A percentile compares a stretch with the other conserved stretches of the same genome.
phyloP scores from a whole-genome alignment of 2,888 invertebrate genomes.

The Amiota communis region DNA sequence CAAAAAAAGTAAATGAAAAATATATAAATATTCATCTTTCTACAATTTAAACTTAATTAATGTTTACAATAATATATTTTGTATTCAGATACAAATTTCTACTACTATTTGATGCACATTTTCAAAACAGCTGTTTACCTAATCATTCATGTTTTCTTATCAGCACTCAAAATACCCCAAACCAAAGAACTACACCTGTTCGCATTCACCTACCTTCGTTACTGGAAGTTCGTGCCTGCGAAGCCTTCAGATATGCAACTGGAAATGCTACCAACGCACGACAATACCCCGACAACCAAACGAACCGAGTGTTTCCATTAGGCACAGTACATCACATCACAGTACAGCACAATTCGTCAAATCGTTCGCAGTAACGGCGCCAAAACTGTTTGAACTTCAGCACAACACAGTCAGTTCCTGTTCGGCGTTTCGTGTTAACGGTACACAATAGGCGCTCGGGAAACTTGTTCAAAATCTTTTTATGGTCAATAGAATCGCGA shows the following conservation, averaged over 20 bases:
- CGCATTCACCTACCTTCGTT: conserved; percentile 36
- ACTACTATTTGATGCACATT: background rate
- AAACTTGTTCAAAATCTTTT: background rate
- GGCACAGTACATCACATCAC: too few species aligned
- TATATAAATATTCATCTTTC: background rate
- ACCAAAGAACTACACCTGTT: background rate
- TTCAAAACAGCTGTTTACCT: conserved; percentile 14
- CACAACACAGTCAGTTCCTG: conserved; percentile 56
- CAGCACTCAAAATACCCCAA: conserved; percentile 29
- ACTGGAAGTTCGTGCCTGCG: conserved; percentile 33
- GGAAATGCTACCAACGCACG: background rate
- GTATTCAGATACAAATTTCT: background rate
- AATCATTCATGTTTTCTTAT: conserved; percentile 42
- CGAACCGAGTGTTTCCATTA: conserved; percentile 2
- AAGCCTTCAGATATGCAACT: conserved; percentile 25
- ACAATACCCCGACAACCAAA: background rate
- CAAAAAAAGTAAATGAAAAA: background rate
- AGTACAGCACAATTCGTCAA: conserved; percentile 40
- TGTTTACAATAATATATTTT: background rate
- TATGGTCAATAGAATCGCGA: background rate
- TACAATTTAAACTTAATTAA: background rate
- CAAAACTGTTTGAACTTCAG: conserved; percentile 38
- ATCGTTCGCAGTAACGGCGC: conserved; percentile 51
- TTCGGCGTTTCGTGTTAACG: conserved; percentile 58
- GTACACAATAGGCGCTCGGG: conserved; percentile 38